phyloP scores from a whole-genome alignment of 2,113 vertebrate genomes.

The Neolamprologus ventralis region DNA sequence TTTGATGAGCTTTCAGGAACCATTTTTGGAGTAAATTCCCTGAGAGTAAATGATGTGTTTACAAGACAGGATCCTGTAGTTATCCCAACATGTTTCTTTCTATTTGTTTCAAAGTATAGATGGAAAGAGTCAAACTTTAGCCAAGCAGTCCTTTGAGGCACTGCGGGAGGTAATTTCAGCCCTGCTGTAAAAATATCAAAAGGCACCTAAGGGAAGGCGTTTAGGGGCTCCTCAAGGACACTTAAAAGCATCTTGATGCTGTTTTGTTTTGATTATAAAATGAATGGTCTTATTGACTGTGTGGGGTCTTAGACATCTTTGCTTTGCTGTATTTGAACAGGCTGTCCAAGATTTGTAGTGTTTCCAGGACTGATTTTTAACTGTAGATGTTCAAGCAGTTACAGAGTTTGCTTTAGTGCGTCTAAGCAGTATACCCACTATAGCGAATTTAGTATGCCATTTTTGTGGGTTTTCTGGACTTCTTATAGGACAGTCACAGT shows the following conservation, averaged over 20 bases:
- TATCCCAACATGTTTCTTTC: not conserved
- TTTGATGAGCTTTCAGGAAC: not conserved
- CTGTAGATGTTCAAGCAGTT: not conserved
- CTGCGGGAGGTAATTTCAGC: not conserved
- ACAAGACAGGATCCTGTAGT: not conserved
- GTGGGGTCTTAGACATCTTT: not conserved
- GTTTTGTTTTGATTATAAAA: not conserved
- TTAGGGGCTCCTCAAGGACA: not conserved
- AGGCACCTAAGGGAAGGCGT: not conserved
- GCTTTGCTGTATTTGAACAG: not conserved
- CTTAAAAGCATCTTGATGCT: not conserved
- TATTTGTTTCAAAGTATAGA: not conserved
- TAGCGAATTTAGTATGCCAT: accelerated
- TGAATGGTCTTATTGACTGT: not conserved
- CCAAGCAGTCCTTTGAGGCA: not conserved
- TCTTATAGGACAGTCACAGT: not conserved
- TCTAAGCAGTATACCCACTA: not conserved
- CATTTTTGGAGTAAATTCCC: not conserved
- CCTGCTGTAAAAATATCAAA: not conserved
- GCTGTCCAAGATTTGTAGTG: not conserved
- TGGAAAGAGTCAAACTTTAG: not conserved
- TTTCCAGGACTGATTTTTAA: not conserved
- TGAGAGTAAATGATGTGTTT: not conserved
- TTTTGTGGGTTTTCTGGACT: not conserved
- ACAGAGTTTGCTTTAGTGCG: not conserved